phyloP scores from a whole-genome alignment of 2,113 vertebrate species.

The Manacus vitellinus region DNA sequence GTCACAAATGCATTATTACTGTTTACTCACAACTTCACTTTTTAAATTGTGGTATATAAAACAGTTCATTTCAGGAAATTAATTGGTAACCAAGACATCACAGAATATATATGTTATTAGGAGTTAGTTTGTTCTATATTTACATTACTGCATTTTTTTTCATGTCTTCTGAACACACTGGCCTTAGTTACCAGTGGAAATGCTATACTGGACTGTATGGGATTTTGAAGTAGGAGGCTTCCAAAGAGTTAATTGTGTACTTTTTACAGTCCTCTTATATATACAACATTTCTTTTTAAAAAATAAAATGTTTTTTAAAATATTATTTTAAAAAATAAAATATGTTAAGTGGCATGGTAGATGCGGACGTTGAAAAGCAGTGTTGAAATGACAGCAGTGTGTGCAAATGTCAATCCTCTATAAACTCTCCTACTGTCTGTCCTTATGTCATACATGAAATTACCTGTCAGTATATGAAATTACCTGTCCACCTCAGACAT shows the following conservation, averaged over 20 bases:
- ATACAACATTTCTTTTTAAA: not conserved
- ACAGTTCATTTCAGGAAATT: not conserved
- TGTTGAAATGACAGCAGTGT: not conserved
- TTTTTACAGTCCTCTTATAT: not conserved
- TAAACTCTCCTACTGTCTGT: not conserved
- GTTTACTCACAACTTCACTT: not conserved
- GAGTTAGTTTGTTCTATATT: not conserved
- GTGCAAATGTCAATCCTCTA: not conserved
- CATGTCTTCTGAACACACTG: not conserved
- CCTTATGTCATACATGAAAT: not conserved
- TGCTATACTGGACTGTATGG: not conserved
- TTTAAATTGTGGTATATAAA: not conserved
- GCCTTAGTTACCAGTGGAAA: not conserved
- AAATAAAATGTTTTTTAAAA: not conserved
- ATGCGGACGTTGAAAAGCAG: not conserved
- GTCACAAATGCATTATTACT: not conserved
- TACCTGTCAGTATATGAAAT: not conserved
- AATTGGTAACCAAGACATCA: not conserved
- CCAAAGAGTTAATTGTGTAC: not conserved
- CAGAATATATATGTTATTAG: not conserved
- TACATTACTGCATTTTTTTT: not conserved
- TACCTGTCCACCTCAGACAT: not conserved
- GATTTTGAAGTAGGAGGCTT: not conserved
- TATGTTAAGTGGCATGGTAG: not conserved
- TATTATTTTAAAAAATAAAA: not conserved